Percentiles rank a stretch among this genome's conserved stretches.
These are phyloP conservation scores for Benthosema pterotum DNA, from an alignment of 2,797 vertebrate species.

Conservation along the genomic window DNA sequence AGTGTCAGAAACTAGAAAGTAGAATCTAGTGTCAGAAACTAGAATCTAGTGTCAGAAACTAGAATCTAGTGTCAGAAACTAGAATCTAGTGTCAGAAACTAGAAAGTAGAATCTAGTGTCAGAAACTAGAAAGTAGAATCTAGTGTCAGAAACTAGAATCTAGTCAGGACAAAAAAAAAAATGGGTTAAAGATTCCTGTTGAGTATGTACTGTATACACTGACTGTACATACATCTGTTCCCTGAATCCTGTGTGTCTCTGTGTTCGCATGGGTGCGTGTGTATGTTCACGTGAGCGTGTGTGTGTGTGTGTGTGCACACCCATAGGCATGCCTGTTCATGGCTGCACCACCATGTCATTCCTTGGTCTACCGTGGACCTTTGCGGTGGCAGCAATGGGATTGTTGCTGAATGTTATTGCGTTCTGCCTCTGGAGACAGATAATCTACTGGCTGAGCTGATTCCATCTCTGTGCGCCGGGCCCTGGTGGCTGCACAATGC, in stretches of 20 bases:
- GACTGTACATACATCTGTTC: no score
- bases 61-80: no score
- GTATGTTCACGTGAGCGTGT: not conserved
- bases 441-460: conserved; percentile 44
- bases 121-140: no score
- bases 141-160: no score
- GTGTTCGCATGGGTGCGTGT: not conserved
- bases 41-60: no score
- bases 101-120: no score
- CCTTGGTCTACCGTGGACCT: conserved; percentile 24
- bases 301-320: conserved; percentile 5
- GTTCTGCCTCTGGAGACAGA: conserved; percentile 48
- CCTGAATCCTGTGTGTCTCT: not conserved
- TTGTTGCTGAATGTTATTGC: conserved; percentile 58
- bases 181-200: not conserved
- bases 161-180: no score
- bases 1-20: no score
- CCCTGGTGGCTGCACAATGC: not conserved
- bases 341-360: conserved; percentile 28
- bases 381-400: conserved; percentile 39
- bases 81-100: no score
- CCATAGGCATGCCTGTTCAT: conserved; percentile 26
- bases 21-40: no score
- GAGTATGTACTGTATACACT: no score
- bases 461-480: conserved; percentile 39